phyloP scores from a whole-genome alignment of 2,113 vertebrate species.

The Tetraodon nigroviridis region DNA sequence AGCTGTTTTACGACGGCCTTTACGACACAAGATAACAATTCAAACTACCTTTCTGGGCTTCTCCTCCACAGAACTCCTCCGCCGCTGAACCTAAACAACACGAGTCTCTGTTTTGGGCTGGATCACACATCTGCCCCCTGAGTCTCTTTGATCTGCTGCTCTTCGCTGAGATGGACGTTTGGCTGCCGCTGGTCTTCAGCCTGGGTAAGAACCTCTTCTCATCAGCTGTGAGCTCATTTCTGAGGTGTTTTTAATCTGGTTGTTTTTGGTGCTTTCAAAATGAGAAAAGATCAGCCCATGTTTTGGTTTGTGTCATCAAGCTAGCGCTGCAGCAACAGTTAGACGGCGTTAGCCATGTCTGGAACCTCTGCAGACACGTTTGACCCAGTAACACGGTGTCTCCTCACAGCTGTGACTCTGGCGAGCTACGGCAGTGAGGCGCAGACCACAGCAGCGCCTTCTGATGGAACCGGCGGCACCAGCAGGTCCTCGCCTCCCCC shows the following conservation, averaged over 20 bases:
- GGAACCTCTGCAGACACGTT: not conserved
- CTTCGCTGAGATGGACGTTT: not conserved
- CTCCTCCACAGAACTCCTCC: too few species aligned
- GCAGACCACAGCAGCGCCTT: not conserved
- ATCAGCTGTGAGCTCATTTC: too few species aligned
- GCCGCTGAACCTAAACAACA: not conserved
- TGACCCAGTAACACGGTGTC: not conserved
- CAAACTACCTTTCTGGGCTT: too few species aligned
- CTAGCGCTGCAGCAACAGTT: too few species aligned
- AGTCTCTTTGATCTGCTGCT: too few species aligned
- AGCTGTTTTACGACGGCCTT: too few species aligned
- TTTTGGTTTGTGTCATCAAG: too few species aligned
- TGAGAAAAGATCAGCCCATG: too few species aligned
- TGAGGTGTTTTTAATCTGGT: too few species aligned
- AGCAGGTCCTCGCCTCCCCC: not conserved
- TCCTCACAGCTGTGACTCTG: constrained; percentile 8
- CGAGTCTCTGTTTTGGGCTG: not conserved
- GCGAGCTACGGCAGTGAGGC: not conserved
- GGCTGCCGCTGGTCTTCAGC: not conserved
- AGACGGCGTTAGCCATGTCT: too few species aligned
- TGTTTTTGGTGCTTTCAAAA: too few species aligned
- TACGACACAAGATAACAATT: too few species aligned
- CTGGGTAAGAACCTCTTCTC: constrained; percentile 3
- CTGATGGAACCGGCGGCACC: not conserved
- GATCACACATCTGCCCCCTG: not conserved